These are phyloP conservation scores for Stenchaetothrips biformis DNA, from an alignment of 2,888 invertebrate species.

Conservation along the genomic window DNA sequence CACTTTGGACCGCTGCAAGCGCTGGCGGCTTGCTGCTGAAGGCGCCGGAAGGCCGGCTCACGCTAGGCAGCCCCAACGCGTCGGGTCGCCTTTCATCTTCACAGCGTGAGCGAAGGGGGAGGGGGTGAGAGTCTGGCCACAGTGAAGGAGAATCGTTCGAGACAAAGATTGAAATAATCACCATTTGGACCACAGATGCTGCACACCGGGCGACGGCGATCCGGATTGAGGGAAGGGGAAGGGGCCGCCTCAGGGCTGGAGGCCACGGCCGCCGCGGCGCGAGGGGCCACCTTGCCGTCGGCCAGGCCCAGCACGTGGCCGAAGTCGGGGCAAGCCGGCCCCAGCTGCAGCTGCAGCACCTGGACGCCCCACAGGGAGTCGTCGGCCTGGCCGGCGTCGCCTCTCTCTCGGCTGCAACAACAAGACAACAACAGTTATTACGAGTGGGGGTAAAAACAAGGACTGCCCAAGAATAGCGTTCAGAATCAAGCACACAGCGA, in stretches of 20 bases:
- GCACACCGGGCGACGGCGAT: neutral
- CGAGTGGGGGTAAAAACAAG: no score
- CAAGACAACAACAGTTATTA: neutral
- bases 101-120: neutral
- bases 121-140: no score
- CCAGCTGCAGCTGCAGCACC: neutral
- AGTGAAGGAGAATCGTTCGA: no score
- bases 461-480: no score
- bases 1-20: neutral
- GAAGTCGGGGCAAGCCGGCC: constrained; percentile 30
- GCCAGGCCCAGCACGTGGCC: neutral
- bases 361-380: neutral
- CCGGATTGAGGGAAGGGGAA: neutral
- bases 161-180: neutral
- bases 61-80: neutral
- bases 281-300: neutral
- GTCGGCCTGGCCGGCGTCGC: neutral
- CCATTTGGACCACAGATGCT: constrained; percentile 12
- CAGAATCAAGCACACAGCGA: no score
- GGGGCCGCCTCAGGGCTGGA: neutral
- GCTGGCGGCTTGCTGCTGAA: constrained; percentile 25
- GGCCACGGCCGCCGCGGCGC: neutral
- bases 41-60: constrained; percentile 29
- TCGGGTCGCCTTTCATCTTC: neutral
- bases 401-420: neutral